Conservation (phyloP, 2,888 invertebrate species). For the Caenorhabditis panamensis region DNA sequence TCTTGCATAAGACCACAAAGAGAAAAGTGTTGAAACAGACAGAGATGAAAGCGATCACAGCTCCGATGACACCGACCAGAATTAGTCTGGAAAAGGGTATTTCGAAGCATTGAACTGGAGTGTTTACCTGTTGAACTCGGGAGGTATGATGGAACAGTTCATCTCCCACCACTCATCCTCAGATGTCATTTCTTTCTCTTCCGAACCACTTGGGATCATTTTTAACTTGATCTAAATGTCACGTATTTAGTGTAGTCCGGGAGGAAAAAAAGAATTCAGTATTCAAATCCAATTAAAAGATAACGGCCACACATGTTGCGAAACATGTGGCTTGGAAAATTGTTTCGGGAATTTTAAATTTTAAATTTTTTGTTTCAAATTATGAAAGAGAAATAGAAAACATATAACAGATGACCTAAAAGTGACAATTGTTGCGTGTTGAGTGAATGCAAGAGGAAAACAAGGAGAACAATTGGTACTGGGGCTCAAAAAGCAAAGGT, state of each 20-base stretch:
- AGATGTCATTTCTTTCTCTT: conserved; percentile 11
- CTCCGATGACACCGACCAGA: conserved; percentile 76
- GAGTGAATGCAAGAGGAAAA: too few relatives aligned
- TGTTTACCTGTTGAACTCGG: conserved; percentile 70
- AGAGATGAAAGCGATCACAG: conserved; percentile 73
- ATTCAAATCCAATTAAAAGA: not conserved
- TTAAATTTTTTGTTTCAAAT: too few relatives aligned
- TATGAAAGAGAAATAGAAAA: too few relatives aligned
- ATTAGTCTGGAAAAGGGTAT: conserved; percentile 60
- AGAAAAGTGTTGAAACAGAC: conserved; percentile 78
- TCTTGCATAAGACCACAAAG: conserved; percentile 72
- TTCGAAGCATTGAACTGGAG: not conserved
- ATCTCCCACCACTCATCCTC: conserved; percentile 73
- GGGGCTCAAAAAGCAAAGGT: too few relatives aligned
- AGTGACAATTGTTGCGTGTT: too few relatives aligned
- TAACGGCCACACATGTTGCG: too few relatives aligned
- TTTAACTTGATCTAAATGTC: too few relatives aligned
- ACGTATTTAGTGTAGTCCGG: too few relatives aligned
- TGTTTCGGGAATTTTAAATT: too few relatives aligned
- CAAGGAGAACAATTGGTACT: too few relatives aligned
- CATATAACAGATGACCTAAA: too few relatives aligned
- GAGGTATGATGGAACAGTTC: conserved; percentile 75
- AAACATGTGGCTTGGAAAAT: too few relatives aligned
- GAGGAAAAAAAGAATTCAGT: conserved; percentile 11
- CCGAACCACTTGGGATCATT: not conserved